These are phyloP conservation scores for Oncopodura yosiiana DNA, from an alignment of 1,140 invertebrate species.

Conservation along the genomic window DNA sequence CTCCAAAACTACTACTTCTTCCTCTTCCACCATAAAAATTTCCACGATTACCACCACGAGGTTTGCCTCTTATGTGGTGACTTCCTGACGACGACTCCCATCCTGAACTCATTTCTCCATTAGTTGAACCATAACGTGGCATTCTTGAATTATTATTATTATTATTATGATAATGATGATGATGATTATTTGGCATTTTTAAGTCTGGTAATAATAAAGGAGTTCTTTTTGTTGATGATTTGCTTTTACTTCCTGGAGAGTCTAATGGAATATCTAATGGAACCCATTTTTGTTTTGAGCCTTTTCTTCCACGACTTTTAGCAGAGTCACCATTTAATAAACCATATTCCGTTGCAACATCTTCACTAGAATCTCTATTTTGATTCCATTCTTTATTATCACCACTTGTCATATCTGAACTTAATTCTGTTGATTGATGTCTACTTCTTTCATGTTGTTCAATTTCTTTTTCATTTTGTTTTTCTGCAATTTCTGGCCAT, in stretches of 20 bases:
- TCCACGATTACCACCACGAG: too few relatives aligned
- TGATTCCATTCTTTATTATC: neutral
- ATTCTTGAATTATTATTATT: too few relatives aligned
- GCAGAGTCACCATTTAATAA: neutral
- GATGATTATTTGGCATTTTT: too few relatives aligned
- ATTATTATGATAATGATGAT: too few relatives aligned
- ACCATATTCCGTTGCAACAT: neutral
- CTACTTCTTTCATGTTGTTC: constrained; percentile 5
- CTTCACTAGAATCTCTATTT: neutral
- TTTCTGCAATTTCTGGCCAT: constrained; percentile 15
- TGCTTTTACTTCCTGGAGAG: too few relatives aligned
- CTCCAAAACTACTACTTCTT: too few relatives aligned
- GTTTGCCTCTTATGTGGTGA: neutral
- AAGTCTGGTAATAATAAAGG: too few relatives aligned
- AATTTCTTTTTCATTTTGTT: neutral
- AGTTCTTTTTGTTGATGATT: neutral
- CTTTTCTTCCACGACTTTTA: neutral
- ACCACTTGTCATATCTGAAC: neutral
- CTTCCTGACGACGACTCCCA: neutral
- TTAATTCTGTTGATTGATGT: constrained; percentile 2
- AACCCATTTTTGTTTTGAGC: neutral
- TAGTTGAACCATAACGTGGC: too few relatives aligned
- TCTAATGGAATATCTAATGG: constrained; percentile 15
- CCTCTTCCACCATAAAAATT: too few relatives aligned
- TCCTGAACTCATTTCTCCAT: too few relatives aligned